Base-by-base conservation (phyloP, 1,140 invertebrate genomes). In the Tribolium madens region DNA sequence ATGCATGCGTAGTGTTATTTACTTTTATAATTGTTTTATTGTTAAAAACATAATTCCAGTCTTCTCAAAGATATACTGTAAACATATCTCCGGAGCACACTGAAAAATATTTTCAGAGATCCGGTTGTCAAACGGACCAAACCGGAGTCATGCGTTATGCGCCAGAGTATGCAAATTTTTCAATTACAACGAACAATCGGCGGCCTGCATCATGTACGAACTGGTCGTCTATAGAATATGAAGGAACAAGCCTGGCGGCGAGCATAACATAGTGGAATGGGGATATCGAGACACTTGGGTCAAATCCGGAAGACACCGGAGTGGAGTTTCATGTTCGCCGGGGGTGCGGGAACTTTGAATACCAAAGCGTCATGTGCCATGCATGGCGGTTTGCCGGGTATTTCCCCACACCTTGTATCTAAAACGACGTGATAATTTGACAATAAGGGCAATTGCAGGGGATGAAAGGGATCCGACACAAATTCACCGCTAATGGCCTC, bases 231-330 rank as follows among this genome's bases (percentile, higher is more conserved):
- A 15, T 26, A 17, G 70, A 72, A 72, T 72, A 72, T 50, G 70
- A 52, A 52, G 31, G 46, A 72, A 50, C 46, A 31, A 52, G 70
- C 70, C 70, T 52, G 13, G 46, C 47, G 70, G 70, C 70, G 50
- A 31, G 70, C 70, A 72, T 31, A 52, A 72, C 46, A 72, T 52
- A 10, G 13, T 18, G 50, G 42, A 12, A 50, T 50, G 50, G 42
- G 46, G 46, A 3, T 15, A 69, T 69, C 42, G 47, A 73, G 71
- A 73, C 71, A 33, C 48, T 69, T 52, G 74, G 74, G 74, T 75
- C 74, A 75, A 75, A 75, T 75, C 74, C 74, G 74, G 74, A 75
- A 75, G 74, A 75, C 36, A 75, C 74, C 74, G 60, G 60, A 75
- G 74, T 75, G 74, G 53, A 75, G 48, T 75, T 75, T 52, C 74